Conservation (phyloP, 1,140 invertebrate species). For the Bactericera cockerelli region DNA sequence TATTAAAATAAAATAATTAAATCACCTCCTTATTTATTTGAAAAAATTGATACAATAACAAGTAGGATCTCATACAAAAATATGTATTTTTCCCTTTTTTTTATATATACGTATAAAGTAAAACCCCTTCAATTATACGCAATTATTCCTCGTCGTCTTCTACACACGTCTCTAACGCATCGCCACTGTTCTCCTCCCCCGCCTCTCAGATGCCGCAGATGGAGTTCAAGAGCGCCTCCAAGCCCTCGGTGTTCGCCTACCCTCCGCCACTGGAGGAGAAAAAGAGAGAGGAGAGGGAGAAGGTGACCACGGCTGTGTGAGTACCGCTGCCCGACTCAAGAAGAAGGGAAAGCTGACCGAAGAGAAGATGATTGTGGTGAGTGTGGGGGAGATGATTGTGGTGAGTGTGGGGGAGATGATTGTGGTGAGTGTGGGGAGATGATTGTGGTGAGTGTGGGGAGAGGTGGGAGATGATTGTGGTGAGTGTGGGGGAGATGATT, state of each 20-base stretch:
- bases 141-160: too few relatives aligned
- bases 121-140: too few relatives aligned
- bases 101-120: too few relatives aligned
- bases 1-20: too few relatives aligned
- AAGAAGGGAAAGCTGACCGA: constrained; percentile 60
- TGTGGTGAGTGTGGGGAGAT: constrained; percentile 94
- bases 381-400: constrained; percentile 14
- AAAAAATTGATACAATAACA: too few relatives aligned
- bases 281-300: constrained; percentile 90
- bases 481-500: constrained; percentile 38
- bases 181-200: too few relatives aligned
- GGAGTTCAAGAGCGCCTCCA: constrained; percentile 81
- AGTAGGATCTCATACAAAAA: too few relatives aligned
- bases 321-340: constrained; percentile 82
- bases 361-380: constrained; percentile 33
- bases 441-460: constrained; percentile 94
- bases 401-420: constrained; percentile 68
- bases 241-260: constrained; percentile 90
- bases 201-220: constrained; percentile 73
- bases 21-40: too few relatives aligned
- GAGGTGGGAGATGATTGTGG: constrained; percentile 65
- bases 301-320: constrained; percentile 93
- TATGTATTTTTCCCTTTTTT: too few relatives aligned
- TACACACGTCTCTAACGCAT: too few relatives aligned
- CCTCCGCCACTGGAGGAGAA: constrained; percentile 94